Evolutionary conservation across 2,113 vertebrate species (phyloP).

Genomic region (Neotoma lepida): DNA sequence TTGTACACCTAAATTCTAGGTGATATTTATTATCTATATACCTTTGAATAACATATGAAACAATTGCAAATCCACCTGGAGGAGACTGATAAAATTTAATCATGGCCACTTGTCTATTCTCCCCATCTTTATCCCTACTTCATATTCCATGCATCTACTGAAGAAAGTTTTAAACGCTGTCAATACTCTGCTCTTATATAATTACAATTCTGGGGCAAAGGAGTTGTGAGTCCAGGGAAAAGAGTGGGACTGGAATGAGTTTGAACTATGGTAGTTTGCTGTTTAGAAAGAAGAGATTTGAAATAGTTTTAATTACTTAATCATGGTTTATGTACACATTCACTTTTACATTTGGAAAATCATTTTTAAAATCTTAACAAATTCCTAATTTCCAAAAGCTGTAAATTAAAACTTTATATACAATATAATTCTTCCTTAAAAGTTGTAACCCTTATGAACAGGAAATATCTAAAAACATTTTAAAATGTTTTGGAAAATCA

Average conservation of each 20-base stretch:
- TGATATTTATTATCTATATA: too few species aligned
- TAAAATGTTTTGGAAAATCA: background rate
- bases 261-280: background rate
- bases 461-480: background rate
- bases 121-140: background rate
- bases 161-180: background rate
- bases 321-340: background rate
- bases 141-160: too few species aligned
- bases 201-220: background rate
- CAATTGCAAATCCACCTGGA: background rate
- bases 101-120: accelerated
- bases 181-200: background rate
- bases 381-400: background rate
- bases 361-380: background rate
- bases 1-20: accelerated
- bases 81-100: background rate
- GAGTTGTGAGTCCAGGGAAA: too few species aligned
- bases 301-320: too few species aligned
- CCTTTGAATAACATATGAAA: background rate
- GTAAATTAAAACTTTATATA: background rate
- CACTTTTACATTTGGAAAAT: background rate
- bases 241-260: background rate
- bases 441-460: background rate
- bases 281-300: background rate
- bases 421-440: background rate